A percentile compares a stretch with the other conserved stretches of the same genome.
phyloP scores from a whole-genome alignment of 1,140 invertebrate genomes.

The Pogonus chalceus region DNA sequence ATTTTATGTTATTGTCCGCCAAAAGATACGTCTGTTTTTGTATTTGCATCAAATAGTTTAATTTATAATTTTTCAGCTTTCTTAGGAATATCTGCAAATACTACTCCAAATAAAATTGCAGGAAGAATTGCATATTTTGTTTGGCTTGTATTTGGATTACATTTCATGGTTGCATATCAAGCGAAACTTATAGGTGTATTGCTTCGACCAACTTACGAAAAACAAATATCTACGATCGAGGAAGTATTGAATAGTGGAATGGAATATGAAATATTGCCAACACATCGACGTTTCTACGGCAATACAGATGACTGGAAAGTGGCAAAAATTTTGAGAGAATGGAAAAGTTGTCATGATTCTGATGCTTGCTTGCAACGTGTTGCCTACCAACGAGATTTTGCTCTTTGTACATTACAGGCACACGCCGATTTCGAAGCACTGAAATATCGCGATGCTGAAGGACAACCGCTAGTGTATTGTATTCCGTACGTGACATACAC shows the following conservation, averaged over 20 bases:
- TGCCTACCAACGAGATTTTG: conserved; percentile 12
- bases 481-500: conserved; percentile 18
- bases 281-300: not conserved
- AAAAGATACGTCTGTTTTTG: conserved; percentile 10
- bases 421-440: conserved; percentile 15
- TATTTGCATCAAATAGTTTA: conserved; percentile 7
- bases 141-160: conserved; percentile 18
- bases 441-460: conserved; percentile 13
- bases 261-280: not conserved
- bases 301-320: not conserved
- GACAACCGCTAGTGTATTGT: conserved; percentile 16
- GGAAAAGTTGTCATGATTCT: conserved; percentile 11
- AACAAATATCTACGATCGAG: conserved; percentile 15
- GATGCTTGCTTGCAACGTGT: conserved; percentile 14
- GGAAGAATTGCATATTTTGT: conserved; percentile 15
- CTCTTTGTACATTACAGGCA: conserved; percentile 12
- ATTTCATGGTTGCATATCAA: conserved; percentile 14
- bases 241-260: conserved; percentile 15
- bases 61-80: conserved; percentile 13
- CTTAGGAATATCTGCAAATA: conserved; percentile 10
- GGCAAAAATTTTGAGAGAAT: conserved; percentile 8
- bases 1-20: not conserved
- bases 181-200: conserved; percentile 16
- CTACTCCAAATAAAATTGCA: conserved; percentile 6
- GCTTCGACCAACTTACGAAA: conserved; percentile 12